Base-by-base conservation (phyloP, 2,888 invertebrate species). In the Coelinius sp. region DNA sequence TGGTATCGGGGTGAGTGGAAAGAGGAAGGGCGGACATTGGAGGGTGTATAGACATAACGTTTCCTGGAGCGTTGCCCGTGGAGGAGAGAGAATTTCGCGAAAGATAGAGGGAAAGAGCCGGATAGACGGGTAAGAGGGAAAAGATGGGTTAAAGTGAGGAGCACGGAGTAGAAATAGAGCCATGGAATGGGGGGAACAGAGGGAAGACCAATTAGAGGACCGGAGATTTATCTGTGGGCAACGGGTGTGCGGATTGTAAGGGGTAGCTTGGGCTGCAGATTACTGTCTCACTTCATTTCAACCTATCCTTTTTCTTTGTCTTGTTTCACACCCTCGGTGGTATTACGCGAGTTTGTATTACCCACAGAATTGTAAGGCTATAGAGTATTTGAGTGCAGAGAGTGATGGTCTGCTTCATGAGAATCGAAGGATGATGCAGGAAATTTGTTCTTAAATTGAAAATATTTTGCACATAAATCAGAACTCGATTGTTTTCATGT, bases 201-300 rank as follows among this genome's bases (percentile, higher is more conserved):
- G 85, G 84, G 85, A 87, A 86, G 87, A 85, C 87, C 86, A 87
- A 87, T 87, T 87, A 87, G 87, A 87, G 86, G 85, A 86, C 84
- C 84, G 84, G 85, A 87, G 87, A 87, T 87, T 87, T 87, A 87
- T 87, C 85, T 86, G 80, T 81, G 85, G 85, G 85, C 85, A 85
- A 87, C 87, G 87, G 86, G 85, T 87, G 87, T 82, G 83, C 85
- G 84, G 81, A 84, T 85, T 79, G 82, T 81, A 80, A 80, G 85
- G 85, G 82, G 82, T 83, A 78, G 78, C 38, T 31, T 65, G 62
- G 35, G 65, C 72, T 72, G 72, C 72, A 72, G 53, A n/a, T n/a
- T 3, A 27, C 27, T 67, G 35, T 53, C 53, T 62, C 62, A 31
- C 59, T 59, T 35, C 31, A 27, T 35, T 35, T 49, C 52, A 12